Conservation (phyloP, 2,888 invertebrate species). For the Azorinus chamasolen region DNA sequence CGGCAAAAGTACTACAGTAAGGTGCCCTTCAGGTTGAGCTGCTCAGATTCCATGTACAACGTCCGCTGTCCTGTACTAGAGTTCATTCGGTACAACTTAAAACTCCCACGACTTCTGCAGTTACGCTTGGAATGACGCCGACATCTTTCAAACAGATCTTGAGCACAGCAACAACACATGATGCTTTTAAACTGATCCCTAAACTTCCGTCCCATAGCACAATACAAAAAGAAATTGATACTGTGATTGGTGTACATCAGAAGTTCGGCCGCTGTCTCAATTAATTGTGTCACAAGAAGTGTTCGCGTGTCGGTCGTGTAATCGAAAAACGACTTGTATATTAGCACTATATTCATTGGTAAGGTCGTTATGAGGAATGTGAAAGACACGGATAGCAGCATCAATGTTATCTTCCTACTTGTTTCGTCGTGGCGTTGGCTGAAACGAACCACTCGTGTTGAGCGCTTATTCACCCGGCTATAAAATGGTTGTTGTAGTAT, state of each 20-base stretch:
- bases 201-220: slow-evolving; percentile 79
- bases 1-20: too few species aligned
- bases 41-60: too few species aligned
- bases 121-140: too few species aligned
- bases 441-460: neutral
- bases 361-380: slow-evolving; percentile 82
- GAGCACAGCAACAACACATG: too few species aligned
- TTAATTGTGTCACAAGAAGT: slow-evolving; percentile 67
- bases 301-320: slow-evolving; percentile 48
- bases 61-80: neutral
- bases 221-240: slow-evolving; percentile 83
- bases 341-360: slow-evolving; percentile 79
- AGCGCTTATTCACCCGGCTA: slow-evolving; percentile 8
- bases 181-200: slow-evolving; percentile 63
- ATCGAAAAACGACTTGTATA: slow-evolving; percentile 63
- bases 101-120: slow-evolving; percentile 10
- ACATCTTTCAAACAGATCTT: too few species aligned
- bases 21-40: too few species aligned
- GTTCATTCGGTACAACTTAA: slow-evolving; percentile 16
- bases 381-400: slow-evolving; percentile 83
- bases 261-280: slow-evolving; percentile 76
- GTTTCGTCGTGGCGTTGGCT: slow-evolving; percentile 45
- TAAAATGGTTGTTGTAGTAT: slow-evolving; percentile 42
- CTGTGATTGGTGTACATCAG: slow-evolving; percentile 85
- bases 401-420: slow-evolving; percentile 79